phyloP scores from a whole-genome alignment of 2,888 invertebrate genomes.

The Cephus pygmeus region DNA sequence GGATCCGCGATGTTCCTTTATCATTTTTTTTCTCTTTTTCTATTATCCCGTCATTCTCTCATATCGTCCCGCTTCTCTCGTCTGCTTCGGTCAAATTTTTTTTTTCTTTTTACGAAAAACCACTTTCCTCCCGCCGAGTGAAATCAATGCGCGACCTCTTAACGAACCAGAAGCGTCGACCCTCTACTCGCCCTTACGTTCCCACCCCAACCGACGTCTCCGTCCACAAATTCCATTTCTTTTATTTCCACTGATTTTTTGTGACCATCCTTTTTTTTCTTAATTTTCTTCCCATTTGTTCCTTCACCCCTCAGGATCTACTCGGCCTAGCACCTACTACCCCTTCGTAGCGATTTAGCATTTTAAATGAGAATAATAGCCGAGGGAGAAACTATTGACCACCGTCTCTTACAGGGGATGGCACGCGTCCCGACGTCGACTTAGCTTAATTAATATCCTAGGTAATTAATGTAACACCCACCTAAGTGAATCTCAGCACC shows the following conservation, averaged over 20 bases:
- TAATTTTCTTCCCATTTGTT: background rate
- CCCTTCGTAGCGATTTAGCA: constrained; percentile 15
- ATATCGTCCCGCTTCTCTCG: background rate
- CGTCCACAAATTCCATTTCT: background rate
- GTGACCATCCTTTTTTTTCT: background rate
- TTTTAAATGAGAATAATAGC: constrained; percentile 25
- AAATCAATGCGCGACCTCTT: constrained; percentile 18
- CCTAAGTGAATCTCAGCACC: background rate
- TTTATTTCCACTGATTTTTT: background rate
- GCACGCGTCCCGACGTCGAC: background rate
- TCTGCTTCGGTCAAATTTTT: background rate
- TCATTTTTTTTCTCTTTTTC: background rate
- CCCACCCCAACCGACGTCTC: background rate
- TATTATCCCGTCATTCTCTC: background rate
- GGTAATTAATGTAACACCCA: background rate
- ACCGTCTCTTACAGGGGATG: constrained; percentile 16
- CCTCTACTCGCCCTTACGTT: background rate
- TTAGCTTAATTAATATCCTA: background rate
- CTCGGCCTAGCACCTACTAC: background rate
- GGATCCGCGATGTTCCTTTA: background rate
- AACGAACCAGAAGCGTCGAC: constrained; percentile 15
- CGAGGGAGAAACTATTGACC: constrained; percentile 18
- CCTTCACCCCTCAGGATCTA: background rate
- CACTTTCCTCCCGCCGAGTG: background rate
- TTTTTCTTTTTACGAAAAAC: background rate